Evolutionary conservation across 2,797 vertebrate genomes (phyloP).

Genomic region (Paratrypauchen microcephalus): DNA sequence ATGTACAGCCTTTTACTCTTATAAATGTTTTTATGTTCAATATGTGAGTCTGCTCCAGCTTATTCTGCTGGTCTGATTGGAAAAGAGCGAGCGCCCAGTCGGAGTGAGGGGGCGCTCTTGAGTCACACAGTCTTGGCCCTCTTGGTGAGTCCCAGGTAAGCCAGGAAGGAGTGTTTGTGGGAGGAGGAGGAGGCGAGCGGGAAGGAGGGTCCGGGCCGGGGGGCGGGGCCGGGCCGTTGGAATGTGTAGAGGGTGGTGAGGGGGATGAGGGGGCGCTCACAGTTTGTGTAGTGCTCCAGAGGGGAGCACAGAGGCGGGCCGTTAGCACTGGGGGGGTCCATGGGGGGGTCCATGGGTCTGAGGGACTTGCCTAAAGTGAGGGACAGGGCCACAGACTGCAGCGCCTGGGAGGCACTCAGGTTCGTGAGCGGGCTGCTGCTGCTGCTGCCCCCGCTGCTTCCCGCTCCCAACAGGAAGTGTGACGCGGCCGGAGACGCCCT

Average conservation of each 20-base stretch:
- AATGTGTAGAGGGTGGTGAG: constrained; percentile 97
- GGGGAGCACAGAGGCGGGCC: constrained; percentile 79
- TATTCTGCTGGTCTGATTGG: constrained; percentile 81
- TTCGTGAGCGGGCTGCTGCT: constrained; percentile 88
- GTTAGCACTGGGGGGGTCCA: constrained; percentile 75
- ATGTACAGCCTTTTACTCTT: constrained; percentile 90
- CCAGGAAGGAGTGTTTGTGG: constrained; percentile 98
- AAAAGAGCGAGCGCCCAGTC: constrained; percentile 67
- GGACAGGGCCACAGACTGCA: constrained; percentile 94
- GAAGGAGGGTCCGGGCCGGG: constrained; percentile 81
- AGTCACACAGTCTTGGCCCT: constrained; percentile 93
- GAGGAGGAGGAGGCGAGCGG: constrained; percentile 81
- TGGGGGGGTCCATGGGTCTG: constrained; percentile 46
- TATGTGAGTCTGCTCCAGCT: constrained; percentile 84
- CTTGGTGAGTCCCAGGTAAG: constrained; percentile 96
- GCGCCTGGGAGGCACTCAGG: constrained; percentile 93
- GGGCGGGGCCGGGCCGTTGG: constrained; percentile 84
- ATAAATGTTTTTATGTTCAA: constrained; percentile 76
- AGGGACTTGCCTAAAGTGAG: constrained; percentile 80
- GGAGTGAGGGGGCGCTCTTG: constrained; percentile 27
- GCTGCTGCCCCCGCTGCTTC: constrained; percentile 81
- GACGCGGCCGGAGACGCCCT: constrained; percentile 27
- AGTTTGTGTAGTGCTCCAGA: constrained; percentile 91
- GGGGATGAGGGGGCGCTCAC: constrained; percentile 94
- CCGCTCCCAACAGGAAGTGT: constrained; percentile 70